Conservation (phyloP, 2,888 invertebrate genomes). For the Selenia dentaria region DNA sequence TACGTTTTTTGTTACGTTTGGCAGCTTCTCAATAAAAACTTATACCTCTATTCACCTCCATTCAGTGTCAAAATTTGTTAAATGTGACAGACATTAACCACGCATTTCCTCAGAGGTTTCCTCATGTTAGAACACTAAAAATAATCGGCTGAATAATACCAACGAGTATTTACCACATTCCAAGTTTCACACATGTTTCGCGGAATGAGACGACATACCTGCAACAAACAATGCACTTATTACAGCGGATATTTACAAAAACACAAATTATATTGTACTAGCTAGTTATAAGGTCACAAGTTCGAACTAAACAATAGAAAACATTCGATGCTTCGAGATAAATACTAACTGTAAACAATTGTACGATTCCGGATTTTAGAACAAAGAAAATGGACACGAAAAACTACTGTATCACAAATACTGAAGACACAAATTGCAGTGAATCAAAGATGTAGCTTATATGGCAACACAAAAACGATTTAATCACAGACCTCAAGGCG, state of each 20-base stretch:
- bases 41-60: too few species aligned
- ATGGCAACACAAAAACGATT: slow-evolving; percentile 59
- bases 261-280: slow-evolving; percentile 19
- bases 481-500: slow-evolving; percentile 55
- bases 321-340: slow-evolving; percentile 24
- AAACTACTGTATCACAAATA: slow-evolving; percentile 6
- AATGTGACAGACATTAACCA: too few species aligned
- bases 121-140: too few species aligned
- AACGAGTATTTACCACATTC: slow-evolving; percentile 7
- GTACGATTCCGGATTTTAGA: slow-evolving; percentile 22
- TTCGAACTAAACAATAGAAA: slow-evolving; percentile 28
- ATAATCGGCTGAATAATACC: too few species aligned
- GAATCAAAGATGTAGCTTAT: slow-evolving; percentile 16
- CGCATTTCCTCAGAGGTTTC: too few species aligned
- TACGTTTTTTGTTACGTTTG: too few species aligned
- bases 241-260: slow-evolving; percentile 19
- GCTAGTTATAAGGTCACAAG: slow-evolving; percentile 26
- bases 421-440: slow-evolving; percentile 18
- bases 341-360: slow-evolving; percentile 31
- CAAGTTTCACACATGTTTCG: slow-evolving; percentile 36
- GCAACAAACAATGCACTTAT: slow-evolving; percentile 35
- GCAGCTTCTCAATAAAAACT: too few species aligned
- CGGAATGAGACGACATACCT: slow-evolving; percentile 40
- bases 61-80: too few species aligned
- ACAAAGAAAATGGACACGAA: slow-evolving; percentile 5